Base-by-base conservation (phyloP, 2,797 vertebrate genomes). In the Heteromormyrus szaboi region DNA sequence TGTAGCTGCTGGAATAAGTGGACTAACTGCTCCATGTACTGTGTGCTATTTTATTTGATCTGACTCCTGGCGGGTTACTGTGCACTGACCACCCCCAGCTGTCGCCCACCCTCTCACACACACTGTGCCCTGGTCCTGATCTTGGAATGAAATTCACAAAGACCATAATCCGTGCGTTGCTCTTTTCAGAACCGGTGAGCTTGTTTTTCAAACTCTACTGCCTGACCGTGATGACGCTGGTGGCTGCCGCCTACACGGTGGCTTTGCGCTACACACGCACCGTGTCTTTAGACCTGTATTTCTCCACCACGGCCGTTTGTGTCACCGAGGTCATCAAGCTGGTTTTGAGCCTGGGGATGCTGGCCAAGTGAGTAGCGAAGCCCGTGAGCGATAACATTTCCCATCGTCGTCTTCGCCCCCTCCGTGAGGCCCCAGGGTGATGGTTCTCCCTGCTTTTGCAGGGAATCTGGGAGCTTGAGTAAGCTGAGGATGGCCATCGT, bases 201-300 rank as follows among this genome's bases (percentile, higher is more conserved):
- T 91, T 98, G 41, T 76, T 94, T 14, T 99, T 99, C 96, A 99
- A 99, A 92, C 89, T 99, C 87, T 99, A 99, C 96, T 99, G 97
- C 92, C 95, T 99, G 91, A 92, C 95, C 0, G 98, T 99, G 93
- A 99, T 99, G 99, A 99, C 99, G 2, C 92, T 99, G 94, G 96
- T 99, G 90, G 97, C 98, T 1, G 99, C 99, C 14, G 92, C 97
- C 0, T 99, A 99, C 89, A 98, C 97, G 0, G 95, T 99, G 56
- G 95, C 95, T 0, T 89, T 99, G 85, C 94, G 98, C 1, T 99
- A 98, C 95, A 99, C 98, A 0, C 96, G 99, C 91, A 99, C 97
- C 2, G 92, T 94, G 3, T 92, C 95, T 0, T 56, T 93, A 0
- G 96, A 97, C 0, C 92, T 99, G 89, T 99, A 99, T 94, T 99